Conservation (phyloP, 2,113 vertebrate genomes). For the Ciconia stormi region DNA sequence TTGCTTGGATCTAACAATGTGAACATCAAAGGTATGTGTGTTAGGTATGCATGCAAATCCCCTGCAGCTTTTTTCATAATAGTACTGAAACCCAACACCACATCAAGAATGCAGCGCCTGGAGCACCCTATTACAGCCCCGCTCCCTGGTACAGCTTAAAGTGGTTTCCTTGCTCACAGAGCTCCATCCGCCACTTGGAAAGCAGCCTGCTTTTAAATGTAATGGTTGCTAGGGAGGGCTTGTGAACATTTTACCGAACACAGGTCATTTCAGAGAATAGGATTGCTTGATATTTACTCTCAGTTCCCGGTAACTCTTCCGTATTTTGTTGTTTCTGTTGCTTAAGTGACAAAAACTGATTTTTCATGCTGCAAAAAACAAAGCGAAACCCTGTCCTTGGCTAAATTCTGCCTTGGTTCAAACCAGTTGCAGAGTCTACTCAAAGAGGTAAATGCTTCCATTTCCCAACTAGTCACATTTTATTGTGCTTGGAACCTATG, state of each 20-base stretch:
- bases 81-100: conserved; percentile 64
- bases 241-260: conserved; percentile 4
- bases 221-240: background rate
- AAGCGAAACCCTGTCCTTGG: background rate
- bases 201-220: background rate
- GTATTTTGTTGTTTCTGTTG: background rate
- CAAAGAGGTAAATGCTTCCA: background rate
- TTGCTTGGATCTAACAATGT: conserved; percentile 21
- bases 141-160: background rate
- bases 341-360: background rate
- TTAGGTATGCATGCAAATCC: conserved; percentile 59
- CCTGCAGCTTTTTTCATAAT: conserved; percentile 59
- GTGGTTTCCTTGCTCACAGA: conserved; percentile 14
- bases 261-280: background rate
- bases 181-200: conserved; percentile 5
- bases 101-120: conserved; percentile 61
- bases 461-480: background rate
- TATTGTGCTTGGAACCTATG: conserved; percentile 9
- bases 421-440: background rate
- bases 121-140: conserved; percentile 28
- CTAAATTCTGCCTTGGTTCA: background rate
- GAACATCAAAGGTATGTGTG: conserved; percentile 62
- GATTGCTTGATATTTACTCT: background rate
- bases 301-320: background rate
- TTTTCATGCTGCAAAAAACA: background rate